Conservation (phyloP, 2,113 vertebrate species). For the Octodon degus region DNA sequence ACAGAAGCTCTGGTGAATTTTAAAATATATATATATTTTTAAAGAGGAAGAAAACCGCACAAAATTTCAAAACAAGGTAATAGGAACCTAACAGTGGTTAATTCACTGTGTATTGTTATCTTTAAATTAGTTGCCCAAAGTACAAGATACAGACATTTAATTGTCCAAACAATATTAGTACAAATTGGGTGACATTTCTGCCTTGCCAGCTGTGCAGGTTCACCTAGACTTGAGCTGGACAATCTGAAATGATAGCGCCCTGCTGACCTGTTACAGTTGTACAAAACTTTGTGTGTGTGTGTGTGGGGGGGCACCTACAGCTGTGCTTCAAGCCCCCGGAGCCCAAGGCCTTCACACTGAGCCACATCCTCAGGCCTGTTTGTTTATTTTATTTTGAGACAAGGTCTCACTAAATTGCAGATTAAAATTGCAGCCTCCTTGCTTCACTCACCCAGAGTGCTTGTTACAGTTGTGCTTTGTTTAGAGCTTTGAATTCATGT, state of each 20-base stretch:
- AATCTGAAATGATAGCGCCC: neutral
- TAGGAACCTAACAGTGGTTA: neutral
- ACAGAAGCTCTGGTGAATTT: neutral
- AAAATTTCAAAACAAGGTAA: neutral
- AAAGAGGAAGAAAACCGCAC: neutral
- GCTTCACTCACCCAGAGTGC: neutral
- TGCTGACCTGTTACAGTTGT: neutral
- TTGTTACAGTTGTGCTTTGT: neutral
- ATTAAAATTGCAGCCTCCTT: neutral
- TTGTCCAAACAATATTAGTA: neutral
- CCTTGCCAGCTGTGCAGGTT: neutral
- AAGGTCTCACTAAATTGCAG: neutral
- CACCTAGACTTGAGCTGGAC: neutral
- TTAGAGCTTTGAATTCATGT: neutral
- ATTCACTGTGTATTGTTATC: neutral
- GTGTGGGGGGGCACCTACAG: neutral
- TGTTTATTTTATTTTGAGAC: neutral
- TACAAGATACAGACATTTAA: neutral
- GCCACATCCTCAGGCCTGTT: neutral
- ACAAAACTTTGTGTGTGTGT: neutral
- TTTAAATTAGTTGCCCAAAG: neutral
- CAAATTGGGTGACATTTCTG: neutral
- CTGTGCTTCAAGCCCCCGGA: neutral
- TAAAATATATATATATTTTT: neutral
- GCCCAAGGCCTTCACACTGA: neutral